phyloP scores from a whole-genome alignment of 2,113 vertebrate species.

The Tamias sibiricus region DNA sequence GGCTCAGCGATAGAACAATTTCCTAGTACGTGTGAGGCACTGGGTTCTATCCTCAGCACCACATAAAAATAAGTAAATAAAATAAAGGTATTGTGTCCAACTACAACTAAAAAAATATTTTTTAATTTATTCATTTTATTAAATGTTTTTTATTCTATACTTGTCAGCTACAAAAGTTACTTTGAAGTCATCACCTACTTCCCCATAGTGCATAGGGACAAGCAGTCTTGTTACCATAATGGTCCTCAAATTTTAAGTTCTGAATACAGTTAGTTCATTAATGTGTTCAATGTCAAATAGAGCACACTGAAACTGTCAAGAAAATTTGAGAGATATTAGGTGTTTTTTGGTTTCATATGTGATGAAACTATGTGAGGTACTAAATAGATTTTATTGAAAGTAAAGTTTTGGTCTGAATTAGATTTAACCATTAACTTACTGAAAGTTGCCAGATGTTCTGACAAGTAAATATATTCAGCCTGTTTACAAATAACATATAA shows the following conservation, averaged over 20 bases:
- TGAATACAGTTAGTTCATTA: neutral
- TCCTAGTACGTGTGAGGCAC: too few species aligned
- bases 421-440: constrained; percentile 26
- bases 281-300: constrained; percentile 12
- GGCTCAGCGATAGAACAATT: too few species aligned
- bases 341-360: neutral
- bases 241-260: neutral
- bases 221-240: neutral
- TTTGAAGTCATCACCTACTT: neutral
- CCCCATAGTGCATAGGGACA: neutral
- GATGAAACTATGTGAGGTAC: neutral
- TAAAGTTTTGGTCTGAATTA: constrained; percentile 25
- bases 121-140: constrained; percentile 19
- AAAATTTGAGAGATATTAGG: neutral
- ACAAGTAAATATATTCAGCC: constrained; percentile 15
- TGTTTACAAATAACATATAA: constrained; percentile 26
- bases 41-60: too few species aligned
- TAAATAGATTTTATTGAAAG: constrained; percentile 42
- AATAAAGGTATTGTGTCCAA: too few species aligned
- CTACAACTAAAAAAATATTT: too few species aligned
- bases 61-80: too few species aligned
- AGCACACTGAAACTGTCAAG: neutral
- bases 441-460: constrained; percentile 36
- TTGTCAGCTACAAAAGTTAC: neutral
- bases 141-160: neutral